A percentile compares a stretch with the other conserved stretches of the same genome.
phyloP scores from a whole-genome alignment of 2,888 invertebrate species.

The Xiphydria camelus region DNA sequence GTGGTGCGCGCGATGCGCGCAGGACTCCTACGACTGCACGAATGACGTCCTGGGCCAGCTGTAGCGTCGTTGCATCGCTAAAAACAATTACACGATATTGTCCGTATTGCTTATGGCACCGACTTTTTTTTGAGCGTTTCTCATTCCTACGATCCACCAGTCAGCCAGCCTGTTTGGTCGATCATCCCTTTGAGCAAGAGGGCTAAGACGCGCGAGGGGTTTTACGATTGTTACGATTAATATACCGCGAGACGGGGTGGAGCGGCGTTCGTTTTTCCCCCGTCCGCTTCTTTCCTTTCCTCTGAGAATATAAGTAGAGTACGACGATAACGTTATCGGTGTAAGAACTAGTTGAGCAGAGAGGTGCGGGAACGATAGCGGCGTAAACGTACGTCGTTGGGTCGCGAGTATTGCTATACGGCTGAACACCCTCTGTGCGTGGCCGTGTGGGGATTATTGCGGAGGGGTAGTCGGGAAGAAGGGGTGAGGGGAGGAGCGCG shows the following conservation, averaged over 20 bases:
- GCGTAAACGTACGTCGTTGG: constrained; percentile 20
- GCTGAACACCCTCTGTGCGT: constrained; percentile 21
- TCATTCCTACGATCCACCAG: background rate
- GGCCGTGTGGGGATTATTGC: constrained; percentile 38
- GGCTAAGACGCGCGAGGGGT: background rate
- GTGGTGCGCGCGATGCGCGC: background rate
- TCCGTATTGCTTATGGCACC: constrained; percentile 50
- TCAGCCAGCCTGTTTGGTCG: background rate
- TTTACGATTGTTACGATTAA: background rate
- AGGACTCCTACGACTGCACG: constrained; percentile 22
- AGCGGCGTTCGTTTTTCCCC: background rate
- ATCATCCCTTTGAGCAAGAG: constrained; percentile 8
- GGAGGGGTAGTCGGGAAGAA: constrained; percentile 6
- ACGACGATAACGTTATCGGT: constrained; percentile 2
- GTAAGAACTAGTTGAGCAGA: constrained; percentile 46
- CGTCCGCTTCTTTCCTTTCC: background rate
- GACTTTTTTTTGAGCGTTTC: constrained; percentile 43
- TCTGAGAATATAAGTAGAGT: background rate
- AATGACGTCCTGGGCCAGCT: constrained; percentile 38
- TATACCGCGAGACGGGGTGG: too few relatives aligned
- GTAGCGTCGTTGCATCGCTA: constrained; percentile 20
- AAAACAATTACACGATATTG: constrained; percentile 36
- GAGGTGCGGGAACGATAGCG: constrained; percentile 33
- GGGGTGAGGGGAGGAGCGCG: too few relatives aligned
- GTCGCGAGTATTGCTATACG: constrained; percentile 35